A percentile compares a stretch with the other conserved stretches of the same genome.
Evolutionary conservation across 2,113 vertebrate genomes (phyloP).

Genomic region (Rostratula benghalensis): DNA sequence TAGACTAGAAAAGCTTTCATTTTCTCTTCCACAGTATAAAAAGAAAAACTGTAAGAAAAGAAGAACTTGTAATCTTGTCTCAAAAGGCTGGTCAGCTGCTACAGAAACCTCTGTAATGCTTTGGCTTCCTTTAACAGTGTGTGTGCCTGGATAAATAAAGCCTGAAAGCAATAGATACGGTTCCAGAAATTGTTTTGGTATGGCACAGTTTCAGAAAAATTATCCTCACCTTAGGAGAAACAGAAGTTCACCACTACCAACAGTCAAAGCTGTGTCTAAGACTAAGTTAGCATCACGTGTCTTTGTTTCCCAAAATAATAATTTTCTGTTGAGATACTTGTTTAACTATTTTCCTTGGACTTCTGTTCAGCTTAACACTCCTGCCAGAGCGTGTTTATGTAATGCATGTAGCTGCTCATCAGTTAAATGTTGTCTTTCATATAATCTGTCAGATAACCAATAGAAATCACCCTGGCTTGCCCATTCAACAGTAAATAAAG

Average conservation of each 20-base stretch:
- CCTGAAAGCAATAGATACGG: background rate
- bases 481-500: background rate
- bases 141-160: background rate
- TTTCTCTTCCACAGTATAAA: background rate
- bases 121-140: background rate
- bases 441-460: background rate
- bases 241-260: background rate
- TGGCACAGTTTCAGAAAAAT: background rate
- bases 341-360: background rate
- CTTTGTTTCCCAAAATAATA: background rate
- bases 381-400: background rate
- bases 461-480: background rate
- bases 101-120: background rate
- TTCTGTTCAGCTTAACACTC: background rate
- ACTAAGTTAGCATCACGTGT: fast-evolving
- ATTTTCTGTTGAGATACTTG: background rate
- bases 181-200: background rate
- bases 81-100: background rate
- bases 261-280: background rate
- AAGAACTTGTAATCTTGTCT: background rate
- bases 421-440: background rate
- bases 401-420: background rate
- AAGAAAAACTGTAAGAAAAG: background rate
- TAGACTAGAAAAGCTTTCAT: background rate
- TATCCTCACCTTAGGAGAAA: background rate